Conservation (phyloP, 2,888 invertebrate genomes). For the Sinelater perroti region DNA sequence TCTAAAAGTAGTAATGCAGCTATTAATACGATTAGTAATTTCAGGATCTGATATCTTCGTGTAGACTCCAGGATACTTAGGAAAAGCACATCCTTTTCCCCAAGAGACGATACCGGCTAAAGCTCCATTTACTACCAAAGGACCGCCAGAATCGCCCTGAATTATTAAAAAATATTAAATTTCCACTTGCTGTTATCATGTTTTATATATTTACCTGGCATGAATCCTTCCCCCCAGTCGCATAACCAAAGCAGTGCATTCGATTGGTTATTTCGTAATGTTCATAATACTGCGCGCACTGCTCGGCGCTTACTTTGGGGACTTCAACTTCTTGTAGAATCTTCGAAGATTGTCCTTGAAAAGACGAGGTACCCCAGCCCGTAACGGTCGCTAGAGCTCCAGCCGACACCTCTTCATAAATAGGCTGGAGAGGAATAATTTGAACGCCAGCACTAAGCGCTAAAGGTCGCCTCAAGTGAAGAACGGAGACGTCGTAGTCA, state of each 20-base stretch:
- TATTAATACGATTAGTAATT: background rate
- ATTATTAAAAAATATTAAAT: background rate
- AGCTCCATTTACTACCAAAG: background rate
- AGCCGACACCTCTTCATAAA: background rate
- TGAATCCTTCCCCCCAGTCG: background rate
- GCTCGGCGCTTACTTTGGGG: background rate
- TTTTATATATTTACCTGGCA: too few species aligned
- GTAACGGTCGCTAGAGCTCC: background rate
- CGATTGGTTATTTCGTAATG: background rate
- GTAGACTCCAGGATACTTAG: background rate
- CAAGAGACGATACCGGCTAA: conserved; percentile 8
- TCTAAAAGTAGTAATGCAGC: background rate
- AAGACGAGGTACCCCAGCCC: conserved; percentile 1
- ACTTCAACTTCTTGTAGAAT: conserved; percentile 2
- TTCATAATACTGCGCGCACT: background rate
- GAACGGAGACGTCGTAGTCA: conserved; percentile 11
- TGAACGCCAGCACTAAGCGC: background rate
- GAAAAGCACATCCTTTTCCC: conserved; percentile 11
- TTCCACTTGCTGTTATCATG: too few species aligned
- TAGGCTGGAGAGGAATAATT: background rate
- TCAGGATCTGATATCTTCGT: background rate
- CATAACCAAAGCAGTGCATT: conserved; percentile 9
- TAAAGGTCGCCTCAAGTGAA: background rate
- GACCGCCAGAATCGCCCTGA: conserved; percentile 21
- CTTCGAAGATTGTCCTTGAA: background rate